These are phyloP conservation scores for Melanchra persicariae DNA, from an alignment of 2,888 invertebrate species.

Conservation along the genomic window DNA sequence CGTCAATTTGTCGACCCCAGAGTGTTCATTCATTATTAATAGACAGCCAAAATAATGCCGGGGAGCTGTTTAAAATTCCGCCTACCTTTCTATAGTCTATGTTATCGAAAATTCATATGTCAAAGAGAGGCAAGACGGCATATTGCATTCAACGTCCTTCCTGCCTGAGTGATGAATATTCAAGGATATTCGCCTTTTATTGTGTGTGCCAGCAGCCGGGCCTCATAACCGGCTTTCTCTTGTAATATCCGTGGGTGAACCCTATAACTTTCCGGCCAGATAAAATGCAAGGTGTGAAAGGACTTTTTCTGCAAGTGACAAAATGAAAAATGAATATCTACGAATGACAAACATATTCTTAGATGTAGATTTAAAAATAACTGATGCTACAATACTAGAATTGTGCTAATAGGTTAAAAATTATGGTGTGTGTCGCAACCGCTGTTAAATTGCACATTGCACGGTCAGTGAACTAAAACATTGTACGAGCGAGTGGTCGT, in stretches of 20 bases:
- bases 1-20: slow-evolving; percentile 32
- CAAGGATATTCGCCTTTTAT: slow-evolving; percentile 62
- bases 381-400: slow-evolving; percentile 42
- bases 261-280: slow-evolving; percentile 33
- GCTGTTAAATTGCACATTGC: slow-evolving; percentile 79
- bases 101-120: slow-evolving; percentile 46
- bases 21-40: slow-evolving; percentile 46
- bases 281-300: slow-evolving; percentile 36
- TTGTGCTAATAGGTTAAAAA: slow-evolving; percentile 64
- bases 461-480: slow-evolving; percentile 83
- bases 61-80: slow-evolving; percentile 38
- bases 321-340: slow-evolving; percentile 4
- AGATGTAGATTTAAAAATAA: slow-evolving; percentile 39
- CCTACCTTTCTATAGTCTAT: slow-evolving; percentile 29
- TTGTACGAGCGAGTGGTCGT: slow-evolving; percentile 65
- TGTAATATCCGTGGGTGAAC: slow-evolving; percentile 52
- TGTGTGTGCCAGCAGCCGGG: slow-evolving; percentile 52
- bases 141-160: slow-evolving; percentile 56
- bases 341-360: not conserved
- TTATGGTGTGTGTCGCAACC: slow-evolving; percentile 67
- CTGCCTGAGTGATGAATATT: slow-evolving; percentile 59
- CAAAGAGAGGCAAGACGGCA: slow-evolving; percentile 46
- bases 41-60: slow-evolving; percentile 29
- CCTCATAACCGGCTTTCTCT: slow-evolving; percentile 53
- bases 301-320: slow-evolving; percentile 10